Evolutionary conservation across 2,797 vertebrate genomes (phyloP).

Genomic region (Bradypodion ventrale): DNA sequence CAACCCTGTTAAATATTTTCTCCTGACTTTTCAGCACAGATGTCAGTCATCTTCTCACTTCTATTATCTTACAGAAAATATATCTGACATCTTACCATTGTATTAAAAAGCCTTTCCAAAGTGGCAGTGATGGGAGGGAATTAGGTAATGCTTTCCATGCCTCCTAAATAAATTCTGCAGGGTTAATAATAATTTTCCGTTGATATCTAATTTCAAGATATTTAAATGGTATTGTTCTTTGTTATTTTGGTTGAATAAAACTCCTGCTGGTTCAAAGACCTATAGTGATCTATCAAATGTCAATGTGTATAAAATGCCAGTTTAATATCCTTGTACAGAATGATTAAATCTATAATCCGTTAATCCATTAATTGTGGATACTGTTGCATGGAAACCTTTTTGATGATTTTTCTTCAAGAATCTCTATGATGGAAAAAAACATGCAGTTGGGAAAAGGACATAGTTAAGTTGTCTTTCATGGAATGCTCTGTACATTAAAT

Average conservation of each 20-base stretch:
- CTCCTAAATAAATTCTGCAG: conserved; percentile 29
- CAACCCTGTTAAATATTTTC: conserved; percentile 41
- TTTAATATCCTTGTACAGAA: conserved; percentile 30
- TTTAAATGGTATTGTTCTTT: conserved; percentile 7
- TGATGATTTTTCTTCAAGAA: background rate
- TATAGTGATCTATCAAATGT: conserved; percentile 7
- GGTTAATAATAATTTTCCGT: conserved; percentile 32
- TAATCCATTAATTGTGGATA: conserved; percentile 16
- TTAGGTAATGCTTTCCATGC: background rate
- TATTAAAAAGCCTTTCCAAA: conserved; percentile 28
- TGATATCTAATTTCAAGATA: conserved; percentile 8
- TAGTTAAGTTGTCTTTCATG: background rate
- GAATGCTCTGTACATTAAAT: background rate
- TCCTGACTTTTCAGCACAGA: background rate
- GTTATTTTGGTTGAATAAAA: conserved; percentile 36
- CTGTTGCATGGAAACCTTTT: background rate
- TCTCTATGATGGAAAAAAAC: background rate
- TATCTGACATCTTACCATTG: conserved; percentile 41
- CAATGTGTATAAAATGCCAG: conserved; percentile 32
- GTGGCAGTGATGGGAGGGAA: conserved; percentile 4
- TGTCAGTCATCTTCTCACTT: conserved; percentile 43
- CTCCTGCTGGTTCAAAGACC: conserved; percentile 22
- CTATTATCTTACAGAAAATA: conserved; percentile 44
- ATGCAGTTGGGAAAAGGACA: background rate
- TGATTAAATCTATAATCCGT: conserved; percentile 18